These are phyloP conservation scores for Meiosimyza platycephala DNA, from an alignment of 2,888 invertebrate species.

Conservation along the genomic window DNA sequence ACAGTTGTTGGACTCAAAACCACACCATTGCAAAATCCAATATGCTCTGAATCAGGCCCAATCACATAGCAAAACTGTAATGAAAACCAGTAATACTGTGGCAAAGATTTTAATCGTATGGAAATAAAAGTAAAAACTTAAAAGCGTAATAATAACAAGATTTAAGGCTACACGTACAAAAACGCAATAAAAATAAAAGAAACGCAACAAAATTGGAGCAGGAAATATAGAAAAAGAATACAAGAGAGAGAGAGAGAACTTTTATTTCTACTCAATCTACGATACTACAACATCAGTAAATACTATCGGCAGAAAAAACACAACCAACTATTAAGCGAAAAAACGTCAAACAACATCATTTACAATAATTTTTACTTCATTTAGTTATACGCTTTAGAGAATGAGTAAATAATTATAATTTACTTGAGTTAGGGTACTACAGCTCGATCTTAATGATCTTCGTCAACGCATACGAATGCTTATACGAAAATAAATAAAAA, in stretches of 20 bases:
- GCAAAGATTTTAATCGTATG: slow-evolving; percentile 8
- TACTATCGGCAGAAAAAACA: neutral
- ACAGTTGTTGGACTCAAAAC: neutral
- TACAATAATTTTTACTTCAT: too few species aligned
- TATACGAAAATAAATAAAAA: too few species aligned
- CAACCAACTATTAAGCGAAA: neutral
- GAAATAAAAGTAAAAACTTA: slow-evolving; percentile 13
- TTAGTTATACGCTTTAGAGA: too few species aligned
- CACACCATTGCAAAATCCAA: slow-evolving; percentile 1
- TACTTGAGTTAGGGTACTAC: too few species aligned
- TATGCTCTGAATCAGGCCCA: neutral
- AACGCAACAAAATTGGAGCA: slow-evolving; percentile 11
- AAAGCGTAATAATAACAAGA: neutral
- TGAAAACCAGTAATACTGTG: slow-evolving; percentile 1
- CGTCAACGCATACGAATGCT: too few species aligned
- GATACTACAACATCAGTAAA: neutral
- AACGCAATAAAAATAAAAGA: neutral
- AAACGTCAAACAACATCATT: too few species aligned
- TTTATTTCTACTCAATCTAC: too few species aligned
- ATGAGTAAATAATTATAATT: too few species aligned
- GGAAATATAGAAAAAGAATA: slow-evolving; percentile 8
- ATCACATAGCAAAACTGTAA: slow-evolving; percentile 6
- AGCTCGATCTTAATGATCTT: too few species aligned
- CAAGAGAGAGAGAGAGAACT: neutral
- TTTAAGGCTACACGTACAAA: neutral